Percentiles rank a stretch among this genome's conserved stretches.
Conservation (phyloP, 2,113 vertebrate species). For the Xyliphius kryptos region DNA sequence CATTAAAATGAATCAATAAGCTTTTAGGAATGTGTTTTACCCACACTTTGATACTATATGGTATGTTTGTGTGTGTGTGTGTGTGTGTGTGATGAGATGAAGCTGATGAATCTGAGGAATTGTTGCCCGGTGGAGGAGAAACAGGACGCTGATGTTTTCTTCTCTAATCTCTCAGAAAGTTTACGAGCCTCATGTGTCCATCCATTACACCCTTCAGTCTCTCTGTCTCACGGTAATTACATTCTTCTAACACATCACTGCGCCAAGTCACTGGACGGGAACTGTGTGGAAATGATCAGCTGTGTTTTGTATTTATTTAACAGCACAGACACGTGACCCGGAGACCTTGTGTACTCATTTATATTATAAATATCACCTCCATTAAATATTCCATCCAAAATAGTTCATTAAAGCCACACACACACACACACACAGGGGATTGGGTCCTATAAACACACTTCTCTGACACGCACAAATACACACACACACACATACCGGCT, state of each 20-base stretch:
- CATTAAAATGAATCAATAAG: too few relatives aligned
- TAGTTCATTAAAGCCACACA: not conserved
- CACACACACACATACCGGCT: too few relatives aligned
- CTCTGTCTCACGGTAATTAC: constrained; percentile 6
- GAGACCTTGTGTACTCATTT: constrained; percentile 1
- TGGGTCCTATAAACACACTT: too few relatives aligned
- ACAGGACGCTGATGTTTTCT: constrained; percentile 14
- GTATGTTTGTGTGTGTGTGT: too few relatives aligned
- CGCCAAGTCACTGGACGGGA: not conserved
- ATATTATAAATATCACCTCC: not conserved
- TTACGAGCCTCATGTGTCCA: not conserved
- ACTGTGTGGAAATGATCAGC: constrained; percentile 10
- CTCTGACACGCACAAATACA: too few relatives aligned
- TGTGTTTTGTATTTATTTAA: not conserved
- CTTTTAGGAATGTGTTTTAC: too few relatives aligned
- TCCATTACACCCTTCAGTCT: not conserved
- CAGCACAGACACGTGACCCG: not conserved
- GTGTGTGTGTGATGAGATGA: too few relatives aligned
- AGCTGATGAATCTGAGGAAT: not conserved
- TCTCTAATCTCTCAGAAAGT: constrained; percentile 18
- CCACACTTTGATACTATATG: too few relatives aligned
- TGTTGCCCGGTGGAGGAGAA: not conserved
- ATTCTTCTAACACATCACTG: not conserved
- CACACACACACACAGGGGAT: too few relatives aligned
- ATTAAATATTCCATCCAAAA: constrained; percentile 2